Evolutionary conservation across 2,113 vertebrate species (phyloP).

Genomic region (Narcine bancroftii): DNA sequence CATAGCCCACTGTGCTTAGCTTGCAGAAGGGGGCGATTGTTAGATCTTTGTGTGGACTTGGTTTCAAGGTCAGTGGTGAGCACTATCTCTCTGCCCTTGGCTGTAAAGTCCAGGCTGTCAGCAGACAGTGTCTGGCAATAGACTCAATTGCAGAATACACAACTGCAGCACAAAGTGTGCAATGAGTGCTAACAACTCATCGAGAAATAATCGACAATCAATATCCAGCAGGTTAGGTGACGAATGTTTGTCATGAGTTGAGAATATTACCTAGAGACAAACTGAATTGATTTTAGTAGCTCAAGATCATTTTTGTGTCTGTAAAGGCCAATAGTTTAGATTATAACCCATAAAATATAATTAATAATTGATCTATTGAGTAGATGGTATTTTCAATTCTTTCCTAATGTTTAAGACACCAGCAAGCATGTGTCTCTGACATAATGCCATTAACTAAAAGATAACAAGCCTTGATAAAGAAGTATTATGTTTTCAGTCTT

Average conservation of each 20-base stretch:
- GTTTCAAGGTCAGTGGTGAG: too few relatives aligned
- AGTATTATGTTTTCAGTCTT: too few relatives aligned
- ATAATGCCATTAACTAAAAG: not conserved
- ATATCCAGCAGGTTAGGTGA: not conserved
- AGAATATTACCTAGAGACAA: not conserved
- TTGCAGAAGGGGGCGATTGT: too few relatives aligned
- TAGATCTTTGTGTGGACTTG: too few relatives aligned
- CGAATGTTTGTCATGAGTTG: not conserved
- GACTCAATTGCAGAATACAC: not conserved
- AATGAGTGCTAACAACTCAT: not conserved
- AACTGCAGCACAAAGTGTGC: not conserved
- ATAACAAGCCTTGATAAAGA: not conserved
- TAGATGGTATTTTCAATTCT: not conserved
- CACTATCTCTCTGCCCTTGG: too few relatives aligned
- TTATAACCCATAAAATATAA: conserved; percentile 9
- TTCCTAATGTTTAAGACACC: not conserved
- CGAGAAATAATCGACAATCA: not conserved
- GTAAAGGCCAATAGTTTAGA: not conserved
- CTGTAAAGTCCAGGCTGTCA: too few relatives aligned
- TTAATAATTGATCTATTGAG: not conserved
- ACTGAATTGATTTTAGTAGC: not conserved
- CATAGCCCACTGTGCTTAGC: too few relatives aligned
- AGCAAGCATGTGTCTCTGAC: not conserved
- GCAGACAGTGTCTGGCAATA: not conserved
- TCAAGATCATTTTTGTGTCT: not conserved